phyloP scores from a whole-genome alignment of 2,113 vertebrate species.

The Anolis sagrei region DNA sequence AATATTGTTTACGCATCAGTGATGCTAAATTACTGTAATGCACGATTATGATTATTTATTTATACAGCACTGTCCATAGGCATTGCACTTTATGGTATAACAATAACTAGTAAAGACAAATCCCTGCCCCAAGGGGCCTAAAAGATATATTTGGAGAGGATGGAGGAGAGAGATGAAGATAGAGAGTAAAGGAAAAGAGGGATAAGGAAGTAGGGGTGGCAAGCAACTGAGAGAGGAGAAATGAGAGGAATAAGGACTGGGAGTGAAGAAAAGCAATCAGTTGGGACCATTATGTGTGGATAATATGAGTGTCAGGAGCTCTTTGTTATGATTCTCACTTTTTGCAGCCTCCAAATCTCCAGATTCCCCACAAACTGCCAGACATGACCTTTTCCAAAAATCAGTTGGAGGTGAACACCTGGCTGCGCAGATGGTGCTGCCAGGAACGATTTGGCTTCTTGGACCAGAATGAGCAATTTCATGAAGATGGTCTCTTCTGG shows the following conservation, averaged over 20 bases:
- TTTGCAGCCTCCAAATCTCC: too few relatives aligned
- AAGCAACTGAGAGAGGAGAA: background rate
- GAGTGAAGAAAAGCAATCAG: background rate
- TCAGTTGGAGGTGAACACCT: too few relatives aligned
- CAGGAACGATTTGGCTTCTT: too few relatives aligned
- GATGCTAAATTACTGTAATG: constrained; percentile 3
- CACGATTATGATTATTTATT: constrained; percentile 9
- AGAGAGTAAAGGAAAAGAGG: background rate
- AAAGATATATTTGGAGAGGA: background rate
- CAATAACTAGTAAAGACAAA: background rate
- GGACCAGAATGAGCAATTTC: too few relatives aligned
- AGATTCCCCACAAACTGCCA: too few relatives aligned
- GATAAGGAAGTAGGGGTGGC: background rate
- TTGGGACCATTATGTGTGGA: background rate
- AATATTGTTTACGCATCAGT: background rate
- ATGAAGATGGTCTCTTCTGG: too few relatives aligned
- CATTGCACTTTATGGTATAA: background rate
- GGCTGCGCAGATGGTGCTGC: too few relatives aligned
- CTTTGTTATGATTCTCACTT: too few relatives aligned
- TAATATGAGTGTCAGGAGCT: too few relatives aligned
- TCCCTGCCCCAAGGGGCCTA: background rate
- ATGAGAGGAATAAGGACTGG: background rate
- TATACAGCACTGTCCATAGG: background rate
- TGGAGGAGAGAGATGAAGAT: background rate
- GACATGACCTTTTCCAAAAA: too few relatives aligned